phyloP scores from a whole-genome alignment of 2,888 invertebrate species.

The Parascotia fuliginaria region DNA sequence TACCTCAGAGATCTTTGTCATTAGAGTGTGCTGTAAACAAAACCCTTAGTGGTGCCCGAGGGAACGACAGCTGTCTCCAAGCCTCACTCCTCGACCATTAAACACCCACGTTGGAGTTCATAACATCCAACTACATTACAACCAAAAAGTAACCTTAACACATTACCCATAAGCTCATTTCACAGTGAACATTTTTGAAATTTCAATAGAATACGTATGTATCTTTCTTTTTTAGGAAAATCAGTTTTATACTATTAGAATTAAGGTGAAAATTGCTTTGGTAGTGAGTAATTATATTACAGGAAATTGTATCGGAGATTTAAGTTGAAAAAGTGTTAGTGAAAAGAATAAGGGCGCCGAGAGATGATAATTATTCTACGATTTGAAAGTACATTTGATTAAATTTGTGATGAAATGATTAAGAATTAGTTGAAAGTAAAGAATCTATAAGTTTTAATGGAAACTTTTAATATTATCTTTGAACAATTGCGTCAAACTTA shows the following conservation, averaged over 20 bases:
- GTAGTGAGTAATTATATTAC: slow-evolving; percentile 42
- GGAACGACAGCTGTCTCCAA: slow-evolving; percentile 82
- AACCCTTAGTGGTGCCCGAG: slow-evolving; percentile 72
- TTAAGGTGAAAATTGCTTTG: slow-evolving; percentile 47
- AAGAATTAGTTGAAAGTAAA: too few relatives aligned
- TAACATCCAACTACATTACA: slow-evolving; percentile 41
- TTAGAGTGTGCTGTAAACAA: slow-evolving; percentile 80
- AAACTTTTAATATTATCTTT: too few relatives aligned
- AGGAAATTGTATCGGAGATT: slow-evolving; percentile 69
- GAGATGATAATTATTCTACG: slow-evolving; percentile 21
- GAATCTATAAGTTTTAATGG: too few relatives aligned
- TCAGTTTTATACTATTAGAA: slow-evolving; percentile 38
- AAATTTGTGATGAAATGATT: too few relatives aligned
- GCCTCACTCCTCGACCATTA: slow-evolving; percentile 73
- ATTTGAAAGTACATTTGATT: too few relatives aligned
- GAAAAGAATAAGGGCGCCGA: slow-evolving; percentile 46
- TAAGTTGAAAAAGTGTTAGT: slow-evolving; percentile 59
- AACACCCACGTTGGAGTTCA: slow-evolving; percentile 71
- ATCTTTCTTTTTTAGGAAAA: slow-evolving; percentile 38
- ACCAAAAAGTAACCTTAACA: slow-evolving; percentile 44
- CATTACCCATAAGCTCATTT: slow-evolving; percentile 17
- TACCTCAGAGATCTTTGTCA: slow-evolving; percentile 64
- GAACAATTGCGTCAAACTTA: too few relatives aligned
- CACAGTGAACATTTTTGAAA: slow-evolving; percentile 19
- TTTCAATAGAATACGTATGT: slow-evolving; percentile 23